Percentiles rank a stretch among this genome's conserved stretches.
Conservation (phyloP, 1,140 invertebrate species). For the Octopus bimaculoides region DNA sequence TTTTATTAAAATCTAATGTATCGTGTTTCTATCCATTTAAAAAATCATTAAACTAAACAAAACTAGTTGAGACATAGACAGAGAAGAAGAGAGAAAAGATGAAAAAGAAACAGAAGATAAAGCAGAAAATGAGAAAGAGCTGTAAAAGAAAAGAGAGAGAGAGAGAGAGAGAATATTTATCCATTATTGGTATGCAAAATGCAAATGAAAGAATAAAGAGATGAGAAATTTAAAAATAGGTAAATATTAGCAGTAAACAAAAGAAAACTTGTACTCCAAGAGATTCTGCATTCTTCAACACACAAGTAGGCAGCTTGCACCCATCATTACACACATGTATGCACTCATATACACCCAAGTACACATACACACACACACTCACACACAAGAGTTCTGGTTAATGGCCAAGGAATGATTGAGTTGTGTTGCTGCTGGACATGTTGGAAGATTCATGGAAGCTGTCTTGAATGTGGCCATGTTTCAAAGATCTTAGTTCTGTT, state of each 20-base stretch:
- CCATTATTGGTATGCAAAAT: background rate
- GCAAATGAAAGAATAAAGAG: background rate
- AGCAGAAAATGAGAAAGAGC: background rate
- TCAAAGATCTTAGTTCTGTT: background rate
- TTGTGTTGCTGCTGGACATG: slow-evolving; percentile 10
- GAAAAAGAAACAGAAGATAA: background rate
- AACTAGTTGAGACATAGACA: background rate
- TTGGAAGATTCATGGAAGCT: background rate
- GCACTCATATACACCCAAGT: background rate
- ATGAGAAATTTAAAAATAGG: too few species aligned
- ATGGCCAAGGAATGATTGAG: background rate
- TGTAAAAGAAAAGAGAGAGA: background rate
- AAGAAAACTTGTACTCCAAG: too few species aligned
- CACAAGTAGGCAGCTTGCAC: too few species aligned
- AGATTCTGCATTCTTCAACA: too few species aligned
- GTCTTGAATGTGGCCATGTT: slow-evolving; percentile 8
- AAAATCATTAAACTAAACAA: too few species aligned
- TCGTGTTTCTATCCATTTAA: too few species aligned
- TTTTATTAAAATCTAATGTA: too few species aligned
- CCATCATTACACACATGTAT: background rate
- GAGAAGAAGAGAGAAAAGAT: background rate
- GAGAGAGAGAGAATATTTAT: background rate
- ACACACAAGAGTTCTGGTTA: background rate
- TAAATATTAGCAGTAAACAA: too few species aligned
- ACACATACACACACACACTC: background rate